These are phyloP conservation scores for Drosophila obscura DNA, from an alignment of 1,140 invertebrate species.

Conservation along the genomic window DNA sequence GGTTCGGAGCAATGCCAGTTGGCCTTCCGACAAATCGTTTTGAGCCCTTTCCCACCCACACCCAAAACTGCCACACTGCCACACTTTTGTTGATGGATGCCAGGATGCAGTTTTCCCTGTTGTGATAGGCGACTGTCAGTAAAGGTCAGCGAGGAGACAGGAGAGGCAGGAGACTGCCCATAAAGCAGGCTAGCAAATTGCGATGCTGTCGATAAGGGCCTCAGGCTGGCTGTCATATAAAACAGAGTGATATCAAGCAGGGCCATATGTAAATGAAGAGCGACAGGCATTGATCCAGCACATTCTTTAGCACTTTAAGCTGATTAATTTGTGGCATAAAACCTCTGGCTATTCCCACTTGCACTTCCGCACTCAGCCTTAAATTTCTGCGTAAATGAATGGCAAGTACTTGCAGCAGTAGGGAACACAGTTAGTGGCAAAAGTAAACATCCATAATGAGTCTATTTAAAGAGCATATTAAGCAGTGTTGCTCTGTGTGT, in stretches of 20 bases:
- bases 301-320: too few species aligned
- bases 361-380: too few species aligned
- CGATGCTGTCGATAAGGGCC: slow-evolving; percentile 20
- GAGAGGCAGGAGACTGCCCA: neutral
- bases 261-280: neutral
- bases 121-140: slow-evolving; percentile 39
- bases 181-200: slow-evolving; percentile 20
- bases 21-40: slow-evolving; percentile 64
- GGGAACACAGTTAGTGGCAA: neutral
- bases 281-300: too few species aligned
- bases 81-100: slow-evolving; percentile 41
- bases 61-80: neutral
- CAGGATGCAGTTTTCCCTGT: slow-evolving; percentile 43
- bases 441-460: slow-evolving; percentile 19
- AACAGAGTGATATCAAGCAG: neutral
- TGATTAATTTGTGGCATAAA: too few species aligned
- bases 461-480: slow-evolving; percentile 58
- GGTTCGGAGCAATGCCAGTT: slow-evolving; percentile 20
- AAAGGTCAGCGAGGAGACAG: slow-evolving; percentile 24
- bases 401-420: slow-evolving; percentile 1
- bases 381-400: neutral
- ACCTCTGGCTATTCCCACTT: too few species aligned
- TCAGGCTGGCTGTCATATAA: slow-evolving; percentile 3
- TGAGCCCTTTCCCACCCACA: neutral
- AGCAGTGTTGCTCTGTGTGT: slow-evolving; percentile 19